These are phyloP conservation scores for Ctenopoma multispine DNA, from an alignment of 2,797 vertebrate species.

Conservation along the genomic window DNA sequence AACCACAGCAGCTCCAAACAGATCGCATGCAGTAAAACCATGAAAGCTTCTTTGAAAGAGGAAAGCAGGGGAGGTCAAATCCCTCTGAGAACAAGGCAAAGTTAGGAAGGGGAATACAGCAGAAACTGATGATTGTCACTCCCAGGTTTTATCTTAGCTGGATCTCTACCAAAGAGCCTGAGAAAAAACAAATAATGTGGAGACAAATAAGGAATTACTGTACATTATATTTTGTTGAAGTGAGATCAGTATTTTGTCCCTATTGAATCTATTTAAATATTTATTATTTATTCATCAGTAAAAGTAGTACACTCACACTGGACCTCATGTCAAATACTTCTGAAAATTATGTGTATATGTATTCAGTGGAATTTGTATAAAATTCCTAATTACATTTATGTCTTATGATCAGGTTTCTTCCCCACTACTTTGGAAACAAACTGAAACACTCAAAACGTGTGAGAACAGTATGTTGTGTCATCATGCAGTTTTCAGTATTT, in stretches of 20 bases:
- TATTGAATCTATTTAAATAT: conserved; percentile 73
- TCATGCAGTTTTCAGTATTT: conserved; percentile 82
- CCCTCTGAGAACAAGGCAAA: conserved; percentile 23
- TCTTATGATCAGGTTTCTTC: conserved; percentile 84
- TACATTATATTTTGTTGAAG: conserved; percentile 67
- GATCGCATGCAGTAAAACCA: conserved; percentile 93
- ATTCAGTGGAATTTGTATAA: conserved; percentile 52
- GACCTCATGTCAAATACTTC: conserved; percentile 53
- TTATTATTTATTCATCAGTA: conserved; percentile 82
- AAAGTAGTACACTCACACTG: conserved; percentile 57
- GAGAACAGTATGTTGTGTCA: conserved; percentile 81
- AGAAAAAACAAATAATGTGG: conserved; percentile 53
- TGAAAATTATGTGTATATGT: conserved; percentile 57
- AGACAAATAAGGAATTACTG: conserved; percentile 57
- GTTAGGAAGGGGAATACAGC: conserved; percentile 15
- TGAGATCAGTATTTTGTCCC: conserved; percentile 72
- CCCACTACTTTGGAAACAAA: conserved; percentile 73
- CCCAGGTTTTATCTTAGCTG: conserved; percentile 74
- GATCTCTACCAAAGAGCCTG: conserved; percentile 77
- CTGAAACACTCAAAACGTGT: conserved; percentile 81
- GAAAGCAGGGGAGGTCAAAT: conserved; percentile 14
- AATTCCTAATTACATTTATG: conserved; percentile 69
- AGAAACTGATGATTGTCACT: conserved; percentile 55
- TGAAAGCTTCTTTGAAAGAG: conserved; percentile 45
- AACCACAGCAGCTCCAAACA: conserved; percentile 94